Conservation (phyloP, 2,888 invertebrate species). For the Andrena hattorfiana region DNA sequence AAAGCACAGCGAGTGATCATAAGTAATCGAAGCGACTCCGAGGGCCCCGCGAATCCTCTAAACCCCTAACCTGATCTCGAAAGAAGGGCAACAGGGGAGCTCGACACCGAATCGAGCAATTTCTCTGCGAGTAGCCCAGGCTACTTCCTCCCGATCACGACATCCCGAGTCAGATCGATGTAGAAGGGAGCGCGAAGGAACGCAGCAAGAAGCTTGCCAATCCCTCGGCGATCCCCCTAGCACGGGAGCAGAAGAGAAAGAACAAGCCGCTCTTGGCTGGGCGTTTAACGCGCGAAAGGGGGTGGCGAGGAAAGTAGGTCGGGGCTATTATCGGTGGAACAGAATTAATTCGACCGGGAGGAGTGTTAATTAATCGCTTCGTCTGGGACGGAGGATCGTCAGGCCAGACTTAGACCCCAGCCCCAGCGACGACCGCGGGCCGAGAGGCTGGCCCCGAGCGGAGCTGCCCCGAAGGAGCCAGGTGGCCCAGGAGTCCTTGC, state of each 20-base stretch:
- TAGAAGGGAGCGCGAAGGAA: not conserved
- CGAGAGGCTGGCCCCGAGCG: too few species aligned
- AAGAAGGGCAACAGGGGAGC: not conserved
- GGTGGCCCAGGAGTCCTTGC: conserved; percentile 27
- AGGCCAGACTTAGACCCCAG: not conserved
- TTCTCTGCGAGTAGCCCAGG: not conserved
- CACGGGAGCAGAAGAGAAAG: not conserved
- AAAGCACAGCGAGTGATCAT: conserved; percentile 32
- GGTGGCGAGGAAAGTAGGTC: conserved; percentile 36
- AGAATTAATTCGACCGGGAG: conserved; percentile 43
- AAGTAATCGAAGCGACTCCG: not conserved
- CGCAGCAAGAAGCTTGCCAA: not conserved
- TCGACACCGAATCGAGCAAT: not conserved
- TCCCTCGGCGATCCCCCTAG: not conserved
- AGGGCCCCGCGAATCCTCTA: not conserved
- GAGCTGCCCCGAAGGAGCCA: too few species aligned
- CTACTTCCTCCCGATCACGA: conserved; percentile 48
- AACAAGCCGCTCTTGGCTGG: conserved; percentile 6
- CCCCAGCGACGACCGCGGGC: too few species aligned
- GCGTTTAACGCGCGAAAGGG: conserved; percentile 20
- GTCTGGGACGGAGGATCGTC: not conserved
- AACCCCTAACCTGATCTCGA: not conserved
- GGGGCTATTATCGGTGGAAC: conserved; percentile 36
- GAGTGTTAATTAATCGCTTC: conserved; percentile 29
- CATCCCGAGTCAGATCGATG: conserved; percentile 36